Conservation (phyloP, 1,140 invertebrate species). For the Aphis gossypii region DNA sequence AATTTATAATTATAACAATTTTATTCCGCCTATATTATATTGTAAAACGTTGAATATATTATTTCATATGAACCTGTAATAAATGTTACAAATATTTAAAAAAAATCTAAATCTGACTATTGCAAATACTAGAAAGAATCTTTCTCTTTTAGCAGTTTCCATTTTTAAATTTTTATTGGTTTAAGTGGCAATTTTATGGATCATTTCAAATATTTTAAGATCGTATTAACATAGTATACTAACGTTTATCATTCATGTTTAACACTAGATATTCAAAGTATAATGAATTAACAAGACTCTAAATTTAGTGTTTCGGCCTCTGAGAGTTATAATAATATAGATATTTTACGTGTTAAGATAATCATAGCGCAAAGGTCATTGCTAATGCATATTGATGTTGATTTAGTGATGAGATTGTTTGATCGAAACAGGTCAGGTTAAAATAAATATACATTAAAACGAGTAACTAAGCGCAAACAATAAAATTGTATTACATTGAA, state of each 20-base stretch:
- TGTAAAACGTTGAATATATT: not conserved
- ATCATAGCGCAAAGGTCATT: not conserved
- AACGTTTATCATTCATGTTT: too few relatives aligned
- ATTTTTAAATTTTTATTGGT: not conserved
- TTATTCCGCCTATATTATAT: not conserved
- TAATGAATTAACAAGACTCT: too few relatives aligned
- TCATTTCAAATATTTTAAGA: too few relatives aligned
- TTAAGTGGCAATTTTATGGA: too few relatives aligned
- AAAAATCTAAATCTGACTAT: not conserved
- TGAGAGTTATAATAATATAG: not conserved
- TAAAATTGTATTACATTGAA: not conserved
- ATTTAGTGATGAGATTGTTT: not conserved
- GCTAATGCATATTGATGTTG: not conserved
- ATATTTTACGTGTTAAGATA: not conserved
- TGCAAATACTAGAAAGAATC: not conserved
- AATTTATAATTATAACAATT: too few relatives aligned
- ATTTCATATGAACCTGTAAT: not conserved
- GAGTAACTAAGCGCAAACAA: not conserved
- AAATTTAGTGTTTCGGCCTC: too few relatives aligned
- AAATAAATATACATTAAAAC: not conserved
- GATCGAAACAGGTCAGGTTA: not conserved
- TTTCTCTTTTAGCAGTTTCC: not conserved
- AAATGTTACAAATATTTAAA: not conserved
- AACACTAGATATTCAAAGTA: too few relatives aligned
- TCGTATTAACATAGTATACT: too few relatives aligned